A percentile compares a stretch with the other conserved stretches of the same genome.
Evolutionary conservation across 1,140 invertebrate species (phyloP).

Genomic region (Mizuhopecten yessoensis): DNA sequence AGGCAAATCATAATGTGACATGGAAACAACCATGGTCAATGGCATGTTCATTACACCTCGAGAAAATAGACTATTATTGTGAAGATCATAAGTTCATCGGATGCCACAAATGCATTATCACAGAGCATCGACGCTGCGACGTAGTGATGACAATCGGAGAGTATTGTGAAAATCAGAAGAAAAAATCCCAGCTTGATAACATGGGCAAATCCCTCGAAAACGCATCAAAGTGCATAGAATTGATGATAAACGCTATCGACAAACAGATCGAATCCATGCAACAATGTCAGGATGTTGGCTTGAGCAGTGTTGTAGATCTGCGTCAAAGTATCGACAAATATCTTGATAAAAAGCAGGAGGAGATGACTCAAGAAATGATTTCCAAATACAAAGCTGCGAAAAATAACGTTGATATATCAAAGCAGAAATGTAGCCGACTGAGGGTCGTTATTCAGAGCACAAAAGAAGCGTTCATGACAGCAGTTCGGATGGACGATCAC

Average conservation of each 20-base stretch:
- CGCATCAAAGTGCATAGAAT: conserved; percentile 44
- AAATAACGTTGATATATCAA: conserved; percentile 44
- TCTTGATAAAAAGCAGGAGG: conserved; percentile 55
- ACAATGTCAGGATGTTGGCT: conserved; percentile 52
- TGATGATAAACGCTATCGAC: conserved; percentile 50
- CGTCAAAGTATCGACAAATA: conserved; percentile 42
- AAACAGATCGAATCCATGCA: conserved; percentile 41
- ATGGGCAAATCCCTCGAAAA: conserved; percentile 47
- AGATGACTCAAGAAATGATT: conserved; percentile 44
- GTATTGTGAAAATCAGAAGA: conserved; percentile 49
- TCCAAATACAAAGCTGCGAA: conserved; percentile 52
- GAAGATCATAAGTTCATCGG: background rate
- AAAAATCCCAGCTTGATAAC: conserved; percentile 42
- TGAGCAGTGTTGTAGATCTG: conserved; percentile 44
- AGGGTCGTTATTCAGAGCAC: conserved; percentile 51
- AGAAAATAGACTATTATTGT: background rate
- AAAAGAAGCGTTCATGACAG: conserved; percentile 54
- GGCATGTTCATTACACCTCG: background rate
- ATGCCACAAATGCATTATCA: background rate
- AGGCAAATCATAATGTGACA: background rate
- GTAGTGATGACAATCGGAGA: conserved; percentile 49
- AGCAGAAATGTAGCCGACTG: conserved; percentile 44
- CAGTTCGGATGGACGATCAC: conserved; percentile 42
- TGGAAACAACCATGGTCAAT: background rate
- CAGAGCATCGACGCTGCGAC: background rate